A percentile compares a stretch with the other conserved stretches of the same genome.
phyloP scores from a whole-genome alignment of 2,888 invertebrate genomes.

The Parelbella ahira region DNA sequence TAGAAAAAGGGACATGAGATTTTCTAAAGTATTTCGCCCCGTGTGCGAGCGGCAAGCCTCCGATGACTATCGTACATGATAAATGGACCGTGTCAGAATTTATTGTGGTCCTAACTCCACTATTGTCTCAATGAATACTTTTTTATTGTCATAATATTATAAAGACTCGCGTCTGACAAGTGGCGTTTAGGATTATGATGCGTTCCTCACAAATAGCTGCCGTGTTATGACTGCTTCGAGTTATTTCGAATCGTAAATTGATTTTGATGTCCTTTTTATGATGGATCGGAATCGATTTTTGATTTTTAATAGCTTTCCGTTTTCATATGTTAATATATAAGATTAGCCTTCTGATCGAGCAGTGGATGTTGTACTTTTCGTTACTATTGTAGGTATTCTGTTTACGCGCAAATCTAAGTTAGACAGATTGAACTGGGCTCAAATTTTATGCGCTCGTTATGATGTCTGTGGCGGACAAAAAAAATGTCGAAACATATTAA shows the following conservation, averaged over 20 bases:
- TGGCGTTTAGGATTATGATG: slow-evolving; percentile 67
- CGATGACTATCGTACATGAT: slow-evolving; percentile 74
- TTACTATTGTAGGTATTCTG: neutral
- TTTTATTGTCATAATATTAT: slow-evolving; percentile 75
- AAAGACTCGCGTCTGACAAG: slow-evolving; percentile 65
- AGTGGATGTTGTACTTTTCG: neutral
- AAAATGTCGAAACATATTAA: slow-evolving; percentile 26
- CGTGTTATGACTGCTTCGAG: slow-evolving; percentile 47
- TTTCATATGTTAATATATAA: slow-evolving; percentile 71
- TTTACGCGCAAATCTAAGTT: neutral
- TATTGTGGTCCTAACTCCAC: slow-evolving; percentile 67
- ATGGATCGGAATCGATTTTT: slow-evolving; percentile 63
- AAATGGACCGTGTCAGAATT: slow-evolving; percentile 75
- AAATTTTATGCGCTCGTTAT: slow-evolving; percentile 22
- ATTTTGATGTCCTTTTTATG: slow-evolving; percentile 72
- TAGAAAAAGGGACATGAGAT: slow-evolving; percentile 55
- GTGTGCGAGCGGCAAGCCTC: slow-evolving; percentile 45
- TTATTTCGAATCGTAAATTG: slow-evolving; percentile 68
- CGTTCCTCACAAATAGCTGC: slow-evolving; percentile 43
- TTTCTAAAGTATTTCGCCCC: slow-evolving; percentile 62
- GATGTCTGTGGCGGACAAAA: slow-evolving; percentile 14
- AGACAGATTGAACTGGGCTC: slow-evolving; percentile 34
- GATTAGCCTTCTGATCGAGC: slow-evolving; percentile 47
- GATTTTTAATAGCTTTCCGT: slow-evolving; percentile 58
- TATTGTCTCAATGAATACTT: slow-evolving; percentile 80